phyloP scores from a whole-genome alignment of 2,888 invertebrate species.

The Ditylenchus weischeri region DNA sequence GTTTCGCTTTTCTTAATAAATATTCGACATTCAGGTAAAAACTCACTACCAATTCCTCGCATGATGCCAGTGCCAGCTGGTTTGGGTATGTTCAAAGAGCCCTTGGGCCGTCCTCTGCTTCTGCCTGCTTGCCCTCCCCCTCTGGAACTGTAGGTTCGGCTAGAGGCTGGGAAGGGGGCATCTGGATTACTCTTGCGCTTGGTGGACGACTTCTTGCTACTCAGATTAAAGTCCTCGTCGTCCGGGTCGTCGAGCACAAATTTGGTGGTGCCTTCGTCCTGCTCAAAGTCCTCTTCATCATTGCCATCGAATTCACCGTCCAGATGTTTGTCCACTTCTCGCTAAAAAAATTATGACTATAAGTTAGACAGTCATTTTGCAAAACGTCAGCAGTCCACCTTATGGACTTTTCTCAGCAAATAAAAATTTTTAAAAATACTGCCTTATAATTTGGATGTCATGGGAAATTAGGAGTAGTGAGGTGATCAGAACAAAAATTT shows the following conservation, averaged over 20 bases:
- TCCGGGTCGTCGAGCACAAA: not conserved
- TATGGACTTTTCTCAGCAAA: no score
- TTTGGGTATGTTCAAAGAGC: not conserved
- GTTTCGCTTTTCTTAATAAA: not conserved
- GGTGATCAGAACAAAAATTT: no score
- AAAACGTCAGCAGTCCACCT: not conserved
- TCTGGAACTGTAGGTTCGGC: not conserved
- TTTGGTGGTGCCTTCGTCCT: not conserved
- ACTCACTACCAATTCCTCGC: conserved; percentile 2
- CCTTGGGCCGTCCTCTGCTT: conserved; percentile 4
- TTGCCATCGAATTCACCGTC: conserved; percentile 23
- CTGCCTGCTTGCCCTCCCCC: conserved; percentile 19
- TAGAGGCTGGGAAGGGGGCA: not conserved
- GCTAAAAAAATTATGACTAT: conserved; percentile 15
- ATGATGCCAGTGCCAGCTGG: conserved; percentile 5
- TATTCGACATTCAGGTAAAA: not conserved
- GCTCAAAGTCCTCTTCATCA: conserved; percentile 17
- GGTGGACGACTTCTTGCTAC: not conserved
- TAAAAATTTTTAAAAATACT: not conserved
- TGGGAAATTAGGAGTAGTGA: no score
- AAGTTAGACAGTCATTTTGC: not conserved
- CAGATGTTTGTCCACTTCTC: conserved; percentile 24
- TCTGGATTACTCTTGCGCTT: not conserved
- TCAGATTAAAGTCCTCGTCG: conserved; percentile 7
- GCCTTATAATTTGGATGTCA: no score